A percentile compares a stretch with the other conserved stretches of the same genome.
Conservation (phyloP, 2,113 vertebrate genomes). For the Hypomesus transpacificus region DNA sequence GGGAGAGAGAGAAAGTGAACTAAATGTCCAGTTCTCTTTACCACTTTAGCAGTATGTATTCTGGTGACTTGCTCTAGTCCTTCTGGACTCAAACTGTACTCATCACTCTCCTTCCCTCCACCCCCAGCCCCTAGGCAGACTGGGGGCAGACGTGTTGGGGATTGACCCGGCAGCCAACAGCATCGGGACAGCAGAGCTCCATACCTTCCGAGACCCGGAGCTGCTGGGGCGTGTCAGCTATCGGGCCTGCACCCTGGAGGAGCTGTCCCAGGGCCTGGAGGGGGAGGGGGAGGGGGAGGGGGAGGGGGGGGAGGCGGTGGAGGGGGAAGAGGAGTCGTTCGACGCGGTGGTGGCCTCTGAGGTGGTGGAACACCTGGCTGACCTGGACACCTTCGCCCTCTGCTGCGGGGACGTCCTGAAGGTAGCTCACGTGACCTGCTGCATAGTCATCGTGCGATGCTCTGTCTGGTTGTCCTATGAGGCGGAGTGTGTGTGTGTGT, state of each 20-base stretch:
- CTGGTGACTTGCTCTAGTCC: too few relatives aligned
- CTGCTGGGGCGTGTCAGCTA: constrained; percentile 78
- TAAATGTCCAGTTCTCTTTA: too few relatives aligned
- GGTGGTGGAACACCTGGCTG: constrained; percentile 90
- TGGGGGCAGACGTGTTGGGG: constrained; percentile 86
- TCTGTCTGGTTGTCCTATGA: neutral
- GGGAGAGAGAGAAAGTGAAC: too few relatives aligned
- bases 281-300: constrained; percentile 63
- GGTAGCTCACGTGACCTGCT: constrained; percentile 62
- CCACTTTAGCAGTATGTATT: too few relatives aligned
- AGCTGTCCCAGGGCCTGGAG: constrained; percentile 72
- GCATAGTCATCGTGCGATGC: neutral
- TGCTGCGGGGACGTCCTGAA: constrained; percentile 85
- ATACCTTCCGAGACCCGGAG: constrained; percentile 83
- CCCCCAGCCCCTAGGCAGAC: constrained; percentile 85
- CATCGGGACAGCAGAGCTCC: constrained; percentile 81
- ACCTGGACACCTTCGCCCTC: constrained; percentile 84
- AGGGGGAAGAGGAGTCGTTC: constrained; percentile 55
- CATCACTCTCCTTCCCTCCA: neutral
- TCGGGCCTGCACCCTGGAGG: constrained; percentile 81
- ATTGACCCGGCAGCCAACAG: constrained; percentile 92
- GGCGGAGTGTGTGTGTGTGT: constrained; percentile 15
- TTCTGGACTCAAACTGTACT: too few relatives aligned
- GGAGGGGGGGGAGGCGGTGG: constrained; percentile 42
- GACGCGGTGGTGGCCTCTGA: constrained; percentile 93